These are phyloP conservation scores for Hydrophis major DNA, from an alignment of 2,797 vertebrate genomes.

Conservation along the genomic window DNA sequence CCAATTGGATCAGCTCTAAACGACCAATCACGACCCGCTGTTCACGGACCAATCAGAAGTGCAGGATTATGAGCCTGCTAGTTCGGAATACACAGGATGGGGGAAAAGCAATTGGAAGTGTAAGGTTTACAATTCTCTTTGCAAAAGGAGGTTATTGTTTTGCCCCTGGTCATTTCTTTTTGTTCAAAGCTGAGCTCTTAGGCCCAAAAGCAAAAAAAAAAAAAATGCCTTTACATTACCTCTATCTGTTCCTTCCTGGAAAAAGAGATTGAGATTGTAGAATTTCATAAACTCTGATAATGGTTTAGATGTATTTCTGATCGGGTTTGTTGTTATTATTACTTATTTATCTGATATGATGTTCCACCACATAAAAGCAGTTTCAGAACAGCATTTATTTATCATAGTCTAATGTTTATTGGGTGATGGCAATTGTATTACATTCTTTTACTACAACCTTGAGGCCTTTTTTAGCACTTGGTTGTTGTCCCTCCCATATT, in stretches of 20 bases:
- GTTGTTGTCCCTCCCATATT: neutral
- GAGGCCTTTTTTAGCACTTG: neutral
- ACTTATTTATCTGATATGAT: neutral
- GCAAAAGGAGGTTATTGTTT: conserved; percentile 48
- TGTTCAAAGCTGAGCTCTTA: conserved; percentile 58
- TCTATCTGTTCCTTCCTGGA: conserved; percentile 60
- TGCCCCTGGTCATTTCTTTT: conserved; percentile 51
- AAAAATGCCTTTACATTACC: conserved; percentile 64
- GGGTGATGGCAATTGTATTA: neutral
- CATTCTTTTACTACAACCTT: neutral
- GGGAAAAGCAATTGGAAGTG: conserved; percentile 21
- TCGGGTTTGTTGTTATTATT: neutral
- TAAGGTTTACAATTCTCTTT: conserved; percentile 38
- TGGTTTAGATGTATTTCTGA: conserved; percentile 14
- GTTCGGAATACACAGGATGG: neutral
- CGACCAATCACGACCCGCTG: too few species aligned
- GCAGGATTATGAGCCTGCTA: too few species aligned
- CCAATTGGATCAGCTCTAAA: too few species aligned
- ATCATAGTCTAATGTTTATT: neutral
- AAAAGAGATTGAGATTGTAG: conserved; percentile 61
- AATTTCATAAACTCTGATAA: conserved; percentile 53
- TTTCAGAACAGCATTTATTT: neutral
- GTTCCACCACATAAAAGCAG: neutral
- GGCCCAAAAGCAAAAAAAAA: conserved; percentile 54
- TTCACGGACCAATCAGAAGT: too few species aligned